phyloP scores from a whole-genome alignment of 1,140 invertebrate genomes.

The Tetragonula clypearis region DNA sequence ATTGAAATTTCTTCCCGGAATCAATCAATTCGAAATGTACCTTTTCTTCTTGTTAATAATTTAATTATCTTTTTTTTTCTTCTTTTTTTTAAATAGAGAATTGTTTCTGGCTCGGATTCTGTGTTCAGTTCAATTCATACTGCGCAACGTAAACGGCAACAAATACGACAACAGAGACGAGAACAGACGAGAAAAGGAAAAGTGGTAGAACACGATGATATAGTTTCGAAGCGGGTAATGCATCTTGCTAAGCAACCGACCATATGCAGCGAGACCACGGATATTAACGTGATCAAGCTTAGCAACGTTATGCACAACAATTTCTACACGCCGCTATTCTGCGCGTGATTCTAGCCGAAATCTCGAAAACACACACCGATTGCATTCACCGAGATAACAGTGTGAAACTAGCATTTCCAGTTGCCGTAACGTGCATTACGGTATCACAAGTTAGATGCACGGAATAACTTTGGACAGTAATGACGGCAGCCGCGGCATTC shows the following conservation, averaged over 20 bases:
- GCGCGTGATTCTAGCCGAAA: slow-evolving; percentile 3
- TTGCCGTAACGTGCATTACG: neutral
- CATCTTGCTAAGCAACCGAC: neutral
- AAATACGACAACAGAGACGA: neutral
- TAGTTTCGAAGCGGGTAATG: neutral
- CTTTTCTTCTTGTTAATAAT: too few relatives aligned
- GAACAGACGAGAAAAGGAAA: neutral
- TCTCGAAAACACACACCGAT: slow-evolving; percentile 14
- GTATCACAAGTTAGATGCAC: slow-evolving; percentile 13
- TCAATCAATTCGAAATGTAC: too few relatives aligned
- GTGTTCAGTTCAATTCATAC: neutral
- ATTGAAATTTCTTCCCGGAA: neutral
- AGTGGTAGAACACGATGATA: neutral
- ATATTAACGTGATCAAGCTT: neutral
- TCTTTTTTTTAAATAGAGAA: neutral
- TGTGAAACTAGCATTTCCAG: slow-evolving; percentile 5
- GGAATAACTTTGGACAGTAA: slow-evolving; percentile 26
- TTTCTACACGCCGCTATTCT: neutral
- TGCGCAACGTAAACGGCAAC: neutral
- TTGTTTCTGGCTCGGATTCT: too few relatives aligned
- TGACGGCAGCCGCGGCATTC: neutral
- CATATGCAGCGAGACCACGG: neutral
- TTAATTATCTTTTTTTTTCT: too few relatives aligned
- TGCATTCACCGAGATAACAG: slow-evolving; percentile 19
- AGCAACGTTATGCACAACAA: neutral